phyloP scores from a whole-genome alignment of 2,113 vertebrate species.

The Aix galericulata region DNA sequence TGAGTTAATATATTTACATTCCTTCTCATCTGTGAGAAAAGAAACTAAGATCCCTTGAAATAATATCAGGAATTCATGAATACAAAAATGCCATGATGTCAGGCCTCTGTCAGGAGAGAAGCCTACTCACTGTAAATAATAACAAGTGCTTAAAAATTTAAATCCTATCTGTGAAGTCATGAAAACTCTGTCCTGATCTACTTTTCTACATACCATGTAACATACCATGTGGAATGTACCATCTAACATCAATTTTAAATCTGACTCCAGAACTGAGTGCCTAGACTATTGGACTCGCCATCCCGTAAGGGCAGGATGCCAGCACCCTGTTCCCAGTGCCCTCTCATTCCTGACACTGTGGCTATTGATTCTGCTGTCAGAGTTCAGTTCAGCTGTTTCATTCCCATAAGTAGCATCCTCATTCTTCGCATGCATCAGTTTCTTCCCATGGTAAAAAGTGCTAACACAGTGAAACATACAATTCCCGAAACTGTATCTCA shows the following conservation, averaged over 20 bases:
- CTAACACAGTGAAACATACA: neutral
- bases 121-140: accelerated
- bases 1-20: accelerated
- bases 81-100: neutral
- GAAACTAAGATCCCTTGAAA: neutral
- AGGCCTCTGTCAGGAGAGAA: neutral
- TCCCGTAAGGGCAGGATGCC: accelerated
- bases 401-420: neutral
- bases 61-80: neutral
- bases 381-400: neutral
- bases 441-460: neutral
- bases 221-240: neutral
- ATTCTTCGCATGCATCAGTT: neutral
- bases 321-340: neutral
- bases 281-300: neutral
- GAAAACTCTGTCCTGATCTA: neutral
- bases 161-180: neutral
- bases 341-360: neutral
- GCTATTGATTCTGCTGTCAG: neutral
- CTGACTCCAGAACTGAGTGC: neutral
- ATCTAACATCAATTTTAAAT: neutral
- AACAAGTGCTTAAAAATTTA: neutral
- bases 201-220: neutral
- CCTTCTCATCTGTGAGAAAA: accelerated
- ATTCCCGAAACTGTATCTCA: neutral